Percentiles rank a stretch among this genome's conserved stretches.
Conservation (phyloP, 1,140 invertebrate genomes). For the Sarcophaga bullata region DNA sequence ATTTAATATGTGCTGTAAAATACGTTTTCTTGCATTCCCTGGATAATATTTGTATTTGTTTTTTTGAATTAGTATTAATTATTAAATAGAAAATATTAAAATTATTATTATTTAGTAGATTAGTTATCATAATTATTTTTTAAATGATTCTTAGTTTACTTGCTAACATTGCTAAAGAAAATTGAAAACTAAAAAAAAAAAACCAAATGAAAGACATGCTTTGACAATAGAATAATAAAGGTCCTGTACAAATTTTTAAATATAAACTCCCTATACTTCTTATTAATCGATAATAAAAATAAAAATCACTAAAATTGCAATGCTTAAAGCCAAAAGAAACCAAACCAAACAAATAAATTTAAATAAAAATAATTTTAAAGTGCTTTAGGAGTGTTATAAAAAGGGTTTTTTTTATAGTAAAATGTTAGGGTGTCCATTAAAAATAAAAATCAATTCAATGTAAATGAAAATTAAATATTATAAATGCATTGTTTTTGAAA, state of each 20-base stretch:
- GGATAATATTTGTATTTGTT: conserved; percentile 16
- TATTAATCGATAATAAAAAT: background rate
- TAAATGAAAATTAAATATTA: background rate
- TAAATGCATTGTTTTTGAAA: background rate
- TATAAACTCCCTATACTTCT: background rate
- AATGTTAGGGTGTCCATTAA: background rate
- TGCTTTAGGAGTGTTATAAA: background rate
- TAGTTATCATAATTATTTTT: no score
- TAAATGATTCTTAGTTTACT: no score
- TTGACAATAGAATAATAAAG: background rate
- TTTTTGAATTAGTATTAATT: background rate
- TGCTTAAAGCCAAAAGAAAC: no score
- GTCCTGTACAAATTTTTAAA: background rate
- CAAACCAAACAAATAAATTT: no score
- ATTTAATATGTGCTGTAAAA: conserved; percentile 65
- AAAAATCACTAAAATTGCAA: no score
- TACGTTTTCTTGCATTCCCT: conserved; percentile 65
- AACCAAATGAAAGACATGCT: background rate
- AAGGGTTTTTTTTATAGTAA: background rate
- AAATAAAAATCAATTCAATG: background rate
- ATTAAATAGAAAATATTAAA: conserved; percentile 32
- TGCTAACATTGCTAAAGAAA: no score
- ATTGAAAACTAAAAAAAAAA: background rate
- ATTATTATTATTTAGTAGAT: background rate
- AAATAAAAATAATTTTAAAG: background rate